Evolutionary conservation across 2,113 vertebrate genomes (phyloP).

Genomic region (Parotia lawesii): DNA sequence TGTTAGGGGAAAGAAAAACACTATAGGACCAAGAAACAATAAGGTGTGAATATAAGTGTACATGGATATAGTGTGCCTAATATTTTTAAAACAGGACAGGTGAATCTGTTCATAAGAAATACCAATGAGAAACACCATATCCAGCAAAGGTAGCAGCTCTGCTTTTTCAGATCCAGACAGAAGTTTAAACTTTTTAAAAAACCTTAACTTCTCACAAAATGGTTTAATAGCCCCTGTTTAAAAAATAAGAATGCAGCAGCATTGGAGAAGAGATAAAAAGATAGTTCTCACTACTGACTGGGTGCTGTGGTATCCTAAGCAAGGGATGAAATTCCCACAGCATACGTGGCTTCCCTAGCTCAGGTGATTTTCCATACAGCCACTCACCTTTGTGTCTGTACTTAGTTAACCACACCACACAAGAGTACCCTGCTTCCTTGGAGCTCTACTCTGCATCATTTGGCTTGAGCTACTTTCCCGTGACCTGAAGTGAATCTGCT

Average conservation of each 20-base stretch:
- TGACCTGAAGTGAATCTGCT: not conserved
- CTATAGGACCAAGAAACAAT: not conserved
- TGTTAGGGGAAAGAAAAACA: not conserved
- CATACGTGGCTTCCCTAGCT: not conserved
- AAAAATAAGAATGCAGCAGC: not conserved
- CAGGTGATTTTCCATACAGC: not conserved
- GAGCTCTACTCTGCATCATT: not conserved
- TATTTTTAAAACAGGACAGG: not conserved
- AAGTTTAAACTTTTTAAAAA: not conserved
- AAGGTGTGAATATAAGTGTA: not conserved
- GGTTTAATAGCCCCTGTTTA: not conserved
- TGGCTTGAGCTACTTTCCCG: not conserved
- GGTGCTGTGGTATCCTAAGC: not conserved
- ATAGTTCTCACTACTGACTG: not conserved
- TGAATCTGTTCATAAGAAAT: not conserved
- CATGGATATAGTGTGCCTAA: not conserved
- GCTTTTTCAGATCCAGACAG: not conserved
- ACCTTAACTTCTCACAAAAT: rapidly evolving
- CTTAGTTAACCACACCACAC: not conserved
- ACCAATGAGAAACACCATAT: not conserved
- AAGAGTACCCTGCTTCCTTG: not conserved
- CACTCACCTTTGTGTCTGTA: not conserved
- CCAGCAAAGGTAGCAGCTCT: not conserved
- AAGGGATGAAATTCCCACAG: not conserved
- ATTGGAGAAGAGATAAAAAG: not conserved